Conservation (phyloP, 2,113 vertebrate genomes). For the Ardeotis arabs region DNA sequence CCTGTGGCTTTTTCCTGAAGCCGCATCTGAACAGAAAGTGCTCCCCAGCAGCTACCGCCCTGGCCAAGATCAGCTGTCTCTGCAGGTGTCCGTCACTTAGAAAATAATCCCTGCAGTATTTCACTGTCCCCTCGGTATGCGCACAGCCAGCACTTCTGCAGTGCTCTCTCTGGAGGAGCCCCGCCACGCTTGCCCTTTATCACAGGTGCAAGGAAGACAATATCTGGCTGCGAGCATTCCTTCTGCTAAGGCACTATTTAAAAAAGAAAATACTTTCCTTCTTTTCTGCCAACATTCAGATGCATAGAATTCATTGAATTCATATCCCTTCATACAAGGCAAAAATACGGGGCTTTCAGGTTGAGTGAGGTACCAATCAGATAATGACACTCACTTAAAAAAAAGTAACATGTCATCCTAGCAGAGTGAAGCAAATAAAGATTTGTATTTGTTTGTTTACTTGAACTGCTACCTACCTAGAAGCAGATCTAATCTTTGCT, state of each 20-base stretch:
- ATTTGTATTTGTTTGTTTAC: neutral
- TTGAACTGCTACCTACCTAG: neutral
- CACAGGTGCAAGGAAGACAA: fast-evolving
- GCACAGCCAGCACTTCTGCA: neutral
- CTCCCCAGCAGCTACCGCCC: neutral
- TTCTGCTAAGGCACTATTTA: neutral
- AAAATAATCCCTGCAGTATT: neutral
- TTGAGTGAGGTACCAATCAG: neutral
- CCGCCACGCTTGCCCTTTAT: neutral
- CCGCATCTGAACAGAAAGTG: neutral
- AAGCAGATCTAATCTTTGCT: neutral
- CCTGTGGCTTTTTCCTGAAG: neutral
- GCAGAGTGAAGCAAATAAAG: neutral
- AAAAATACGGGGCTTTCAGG: fast-evolving
- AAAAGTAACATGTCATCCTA: fast-evolving
- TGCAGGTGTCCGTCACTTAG: neutral
- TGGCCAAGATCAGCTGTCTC: neutral
- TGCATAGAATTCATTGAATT: neutral
- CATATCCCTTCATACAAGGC: neutral
- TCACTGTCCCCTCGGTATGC: neutral
- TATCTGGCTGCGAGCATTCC: neutral
- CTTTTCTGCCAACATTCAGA: neutral
- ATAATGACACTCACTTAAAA: neutral
- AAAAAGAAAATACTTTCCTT: neutral
- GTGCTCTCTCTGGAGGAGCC: neutral